Conservation (phyloP, 2,797 vertebrate genomes). For the Eulemur rubriventer region DNA sequence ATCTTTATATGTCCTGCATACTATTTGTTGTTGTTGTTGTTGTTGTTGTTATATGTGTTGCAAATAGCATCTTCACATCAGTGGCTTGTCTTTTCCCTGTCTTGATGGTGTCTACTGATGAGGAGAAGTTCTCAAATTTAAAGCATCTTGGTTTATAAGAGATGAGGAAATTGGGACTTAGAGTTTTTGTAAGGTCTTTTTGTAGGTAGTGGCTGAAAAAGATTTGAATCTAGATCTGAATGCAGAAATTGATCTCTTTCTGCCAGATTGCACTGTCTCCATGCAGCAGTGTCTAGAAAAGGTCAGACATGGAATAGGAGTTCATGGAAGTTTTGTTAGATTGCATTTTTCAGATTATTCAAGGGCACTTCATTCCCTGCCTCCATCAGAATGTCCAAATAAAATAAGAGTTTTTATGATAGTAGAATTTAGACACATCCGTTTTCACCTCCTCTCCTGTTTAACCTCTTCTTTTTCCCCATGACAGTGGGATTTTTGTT, state of each 20-base stretch:
- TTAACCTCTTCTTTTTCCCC: not conserved
- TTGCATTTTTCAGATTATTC: not conserved
- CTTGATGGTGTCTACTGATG: not conserved
- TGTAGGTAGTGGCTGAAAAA: not conserved
- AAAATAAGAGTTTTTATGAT: conserved; percentile 37
- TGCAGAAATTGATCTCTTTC: not conserved
- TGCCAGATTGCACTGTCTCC: not conserved
- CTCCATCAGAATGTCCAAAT: not conserved
- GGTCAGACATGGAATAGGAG: not conserved
- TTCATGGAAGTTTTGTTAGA: conserved; percentile 24
- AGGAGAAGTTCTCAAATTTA: not conserved
- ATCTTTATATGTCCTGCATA: not conserved
- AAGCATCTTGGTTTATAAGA: not conserved
- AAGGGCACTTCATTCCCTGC: not conserved
- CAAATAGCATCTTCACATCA: not conserved
- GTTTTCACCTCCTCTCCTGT: not conserved
- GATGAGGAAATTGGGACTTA: not conserved
- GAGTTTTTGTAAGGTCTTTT: not conserved
- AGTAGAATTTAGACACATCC: conserved; percentile 10
- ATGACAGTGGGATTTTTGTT: conserved; percentile 46
- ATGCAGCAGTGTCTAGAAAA: not conserved
- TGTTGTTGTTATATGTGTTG: not conserved
- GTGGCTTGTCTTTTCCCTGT: not conserved
- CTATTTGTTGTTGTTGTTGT: not conserved
- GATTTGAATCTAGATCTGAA: conserved; percentile 36